Conservation (phyloP, 2,888 invertebrate species). For the Melinaea marsaeus region DNA sequence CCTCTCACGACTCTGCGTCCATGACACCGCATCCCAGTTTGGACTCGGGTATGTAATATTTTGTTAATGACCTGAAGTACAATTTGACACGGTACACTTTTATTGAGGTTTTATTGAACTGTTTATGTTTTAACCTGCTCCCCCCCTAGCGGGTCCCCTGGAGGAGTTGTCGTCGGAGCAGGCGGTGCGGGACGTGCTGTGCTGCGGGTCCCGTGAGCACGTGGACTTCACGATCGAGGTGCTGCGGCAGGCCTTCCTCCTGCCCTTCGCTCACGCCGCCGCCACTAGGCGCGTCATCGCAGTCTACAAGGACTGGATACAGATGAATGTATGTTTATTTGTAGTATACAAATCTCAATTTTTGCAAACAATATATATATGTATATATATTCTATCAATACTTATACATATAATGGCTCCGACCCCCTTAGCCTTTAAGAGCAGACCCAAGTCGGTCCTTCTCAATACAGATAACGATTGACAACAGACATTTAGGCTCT, state of each 20-base stretch:
- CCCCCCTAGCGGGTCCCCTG: neutral
- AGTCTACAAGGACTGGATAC: slow-evolving; percentile 97
- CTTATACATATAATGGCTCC: too few species aligned
- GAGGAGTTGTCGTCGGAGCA: slow-evolving; percentile 75
- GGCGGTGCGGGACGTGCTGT: slow-evolving; percentile 92
- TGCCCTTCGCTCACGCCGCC: slow-evolving; percentile 92
- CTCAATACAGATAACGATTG: too few species aligned
- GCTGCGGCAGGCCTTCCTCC: slow-evolving; percentile 93
- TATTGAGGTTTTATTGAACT: neutral
- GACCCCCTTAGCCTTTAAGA: too few species aligned
- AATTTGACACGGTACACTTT: neutral
- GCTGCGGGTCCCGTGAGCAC: slow-evolving; percentile 90
- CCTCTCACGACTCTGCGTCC: slow-evolving; percentile 70
- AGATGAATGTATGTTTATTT: slow-evolving; percentile 80
- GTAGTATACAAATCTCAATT: slow-evolving; percentile 38
- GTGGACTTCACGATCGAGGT: slow-evolving; percentile 97
- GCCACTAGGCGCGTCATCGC: slow-evolving; percentile 93
- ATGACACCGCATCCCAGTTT: slow-evolving; percentile 79
- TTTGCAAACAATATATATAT: too few species aligned
- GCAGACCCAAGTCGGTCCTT: too few species aligned
- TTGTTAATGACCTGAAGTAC: neutral
- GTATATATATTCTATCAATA: too few species aligned
- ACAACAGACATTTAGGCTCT: too few species aligned
- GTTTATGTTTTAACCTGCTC: neutral
- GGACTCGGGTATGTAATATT: slow-evolving; percentile 57